Conservation (phyloP, 2,797 vertebrate species). For the Pseudocheirus occidentalis region DNA sequence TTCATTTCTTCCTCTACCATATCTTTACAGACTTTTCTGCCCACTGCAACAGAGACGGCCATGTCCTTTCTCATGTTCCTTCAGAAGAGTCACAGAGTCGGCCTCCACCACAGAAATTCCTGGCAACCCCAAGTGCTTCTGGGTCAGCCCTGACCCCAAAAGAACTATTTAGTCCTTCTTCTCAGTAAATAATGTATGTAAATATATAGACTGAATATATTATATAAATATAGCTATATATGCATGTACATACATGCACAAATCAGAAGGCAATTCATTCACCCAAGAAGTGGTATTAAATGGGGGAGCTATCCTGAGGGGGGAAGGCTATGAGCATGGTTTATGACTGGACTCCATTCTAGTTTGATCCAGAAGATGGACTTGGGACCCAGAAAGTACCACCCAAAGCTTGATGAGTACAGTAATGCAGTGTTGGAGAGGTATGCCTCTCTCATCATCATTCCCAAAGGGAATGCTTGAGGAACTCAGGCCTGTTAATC, state of each 20-base stretch:
- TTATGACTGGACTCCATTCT: neutral
- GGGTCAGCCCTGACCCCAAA: neutral
- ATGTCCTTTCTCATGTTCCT: neutral
- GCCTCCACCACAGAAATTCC: neutral
- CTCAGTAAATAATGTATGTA: conserved; percentile 67
- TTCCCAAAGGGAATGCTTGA: neutral
- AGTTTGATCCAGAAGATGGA: neutral
- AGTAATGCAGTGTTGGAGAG: neutral
- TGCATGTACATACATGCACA: conserved; percentile 83
- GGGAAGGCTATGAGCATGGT: no score
- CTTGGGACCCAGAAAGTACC: neutral
- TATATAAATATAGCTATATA: conserved; percentile 65
- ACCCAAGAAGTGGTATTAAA: neutral
- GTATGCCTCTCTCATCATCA: neutral
- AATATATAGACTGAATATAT: conserved; percentile 80
- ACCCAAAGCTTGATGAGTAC: neutral
- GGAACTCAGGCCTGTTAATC: neutral
- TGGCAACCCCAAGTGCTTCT: neutral
- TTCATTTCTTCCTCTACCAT: neutral
- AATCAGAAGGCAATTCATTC: neutral
- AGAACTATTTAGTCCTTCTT: neutral
- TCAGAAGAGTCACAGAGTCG: neutral
- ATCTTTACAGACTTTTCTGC: neutral
- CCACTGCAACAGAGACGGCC: neutral
- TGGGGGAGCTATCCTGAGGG: neutral